Percentiles rank a stretch among this genome's conserved stretches.
Conservation (phyloP, 35 echinoderm and acorn worm genomes). For the Lytechinus pictus region DNA sequence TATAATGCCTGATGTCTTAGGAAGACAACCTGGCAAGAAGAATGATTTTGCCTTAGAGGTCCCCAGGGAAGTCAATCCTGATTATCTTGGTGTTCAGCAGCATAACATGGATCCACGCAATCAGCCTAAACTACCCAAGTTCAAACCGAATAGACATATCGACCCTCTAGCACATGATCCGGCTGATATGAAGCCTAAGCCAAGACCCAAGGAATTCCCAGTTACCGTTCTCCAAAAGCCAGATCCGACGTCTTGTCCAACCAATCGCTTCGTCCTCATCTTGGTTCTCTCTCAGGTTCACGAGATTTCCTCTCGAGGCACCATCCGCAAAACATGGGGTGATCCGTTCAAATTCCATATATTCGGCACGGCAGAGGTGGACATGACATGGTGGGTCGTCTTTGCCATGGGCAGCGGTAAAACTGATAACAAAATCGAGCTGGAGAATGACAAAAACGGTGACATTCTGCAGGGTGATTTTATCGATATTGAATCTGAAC, state of each 20-base stretch:
- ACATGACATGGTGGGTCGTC: constrained; percentile 69
- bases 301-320: constrained; percentile 48
- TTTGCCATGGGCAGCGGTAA: constrained; percentile 67
- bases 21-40: background rate
- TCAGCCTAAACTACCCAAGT: constrained; percentile 16
- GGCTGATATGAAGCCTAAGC: background rate
- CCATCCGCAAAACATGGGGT: constrained; percentile 83
- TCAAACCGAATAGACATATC: constrained; percentile 38
- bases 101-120: background rate
- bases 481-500: constrained; percentile 63
- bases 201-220: constrained; percentile 83
- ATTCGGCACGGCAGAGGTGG: background rate
- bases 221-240: constrained; percentile 62
- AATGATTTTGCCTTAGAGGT: background rate
- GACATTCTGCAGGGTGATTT: constrained; percentile 95
- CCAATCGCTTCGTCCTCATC: constrained; percentile 58
- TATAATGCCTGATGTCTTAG: background rate
- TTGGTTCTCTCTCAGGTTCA: constrained; percentile 52
- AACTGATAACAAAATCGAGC: constrained; percentile 7
- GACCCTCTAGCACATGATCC: background rate
- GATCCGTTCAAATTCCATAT: constrained; percentile 32
- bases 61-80: background rate
- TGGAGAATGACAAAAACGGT: constrained; percentile 42
- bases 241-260: constrained; percentile 45
- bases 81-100: background rate